Evolutionary conservation across 2,797 vertebrate species (phyloP), one percentile per base, ranked within the genome.

Genomic region (Galago senegalensis): DNA sequence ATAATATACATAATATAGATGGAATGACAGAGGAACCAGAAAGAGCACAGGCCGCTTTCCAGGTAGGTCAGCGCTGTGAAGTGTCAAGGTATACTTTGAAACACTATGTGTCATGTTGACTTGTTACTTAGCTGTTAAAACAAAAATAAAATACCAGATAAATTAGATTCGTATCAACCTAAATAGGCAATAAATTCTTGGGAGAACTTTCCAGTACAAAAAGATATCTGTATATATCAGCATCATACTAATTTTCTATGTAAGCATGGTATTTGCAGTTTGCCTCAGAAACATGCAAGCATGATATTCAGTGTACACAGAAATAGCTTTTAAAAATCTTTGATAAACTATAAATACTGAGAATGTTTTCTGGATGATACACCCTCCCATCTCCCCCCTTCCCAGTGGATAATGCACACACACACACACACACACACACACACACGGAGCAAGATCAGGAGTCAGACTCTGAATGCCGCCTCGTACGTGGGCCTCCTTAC

Each of bases 101-200:
- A 73, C 27, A 89, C 94, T 84, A 69, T 23, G 89, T 80, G 34
- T n/a, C 80, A 94, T 21, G 3, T 27, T 93, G 88, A 89, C 56
- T 95, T 97, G 65, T 88, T 92, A 86, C 56, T 93, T 91, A 87
- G 61, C 89, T 96, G 90, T 86, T 25, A 94, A 92, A 93, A 72
- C 11, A 87, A 87, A 96, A 90, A 86, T 94, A 91, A 94, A 91
- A 73, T 80, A 93, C 87, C 43, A 80, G 34, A 69, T 82, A 93
- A 97, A 93, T 95, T 92, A 91, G 86, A 97, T 95, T 94, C 14
- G 9, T 67, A 91, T 97, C 92, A 95, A 77, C 29, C 49, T 87
- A 56, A 92, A 92, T 96, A 95, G 76, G 37, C 83, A 86, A 80
- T 80, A 89, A 79, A 77, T 75, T 93, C 70, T n/a, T 88, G 70